Percentiles rank a stretch among this genome's conserved stretches.
phyloP scores from a whole-genome alignment of 2,888 invertebrate species.

The Athetis lepigone region DNA sequence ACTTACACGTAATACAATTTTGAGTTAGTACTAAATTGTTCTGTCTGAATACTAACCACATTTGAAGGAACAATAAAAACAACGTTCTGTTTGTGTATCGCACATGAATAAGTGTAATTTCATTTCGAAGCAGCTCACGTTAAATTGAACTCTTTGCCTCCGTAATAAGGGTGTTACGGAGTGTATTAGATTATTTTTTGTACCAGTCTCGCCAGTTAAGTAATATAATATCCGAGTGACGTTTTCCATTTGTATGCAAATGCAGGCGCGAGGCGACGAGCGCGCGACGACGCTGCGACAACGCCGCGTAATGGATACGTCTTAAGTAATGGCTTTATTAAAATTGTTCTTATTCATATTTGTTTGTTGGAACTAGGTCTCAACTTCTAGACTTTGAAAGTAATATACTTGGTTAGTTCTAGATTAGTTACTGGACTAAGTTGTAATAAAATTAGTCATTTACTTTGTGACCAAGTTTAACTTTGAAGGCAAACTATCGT shows the following conservation, averaged over 20 bases:
- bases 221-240: constrained; percentile 81
- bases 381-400: background rate
- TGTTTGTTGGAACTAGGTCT: constrained; percentile 36
- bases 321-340: constrained; percentile 68
- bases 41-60: constrained; percentile 61
- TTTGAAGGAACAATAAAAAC: constrained; percentile 67
- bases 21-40: constrained; percentile 57
- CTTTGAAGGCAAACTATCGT: no score
- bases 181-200: constrained; percentile 64
- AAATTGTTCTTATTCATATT: constrained; percentile 56
- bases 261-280: constrained; percentile 68
- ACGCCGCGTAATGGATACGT: constrained; percentile 64
- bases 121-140: constrained; percentile 23
- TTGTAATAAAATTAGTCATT: no score
- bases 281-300: constrained; percentile 51
- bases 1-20: constrained; percentile 35
- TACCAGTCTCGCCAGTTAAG: constrained; percentile 68
- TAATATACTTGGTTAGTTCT: no score
- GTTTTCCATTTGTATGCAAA: constrained; percentile 87
- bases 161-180: constrained; percentile 41
- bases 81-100: constrained; percentile 50
- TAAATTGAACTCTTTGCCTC: constrained; percentile 57
- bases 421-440: no score
- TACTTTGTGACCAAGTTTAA: no score
- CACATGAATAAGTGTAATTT: constrained; percentile 56